A percentile compares a stretch with the other conserved stretches of the same genome.
Conservation (phyloP, 2,113 vertebrate genomes). For the Mixornis gularis region DNA sequence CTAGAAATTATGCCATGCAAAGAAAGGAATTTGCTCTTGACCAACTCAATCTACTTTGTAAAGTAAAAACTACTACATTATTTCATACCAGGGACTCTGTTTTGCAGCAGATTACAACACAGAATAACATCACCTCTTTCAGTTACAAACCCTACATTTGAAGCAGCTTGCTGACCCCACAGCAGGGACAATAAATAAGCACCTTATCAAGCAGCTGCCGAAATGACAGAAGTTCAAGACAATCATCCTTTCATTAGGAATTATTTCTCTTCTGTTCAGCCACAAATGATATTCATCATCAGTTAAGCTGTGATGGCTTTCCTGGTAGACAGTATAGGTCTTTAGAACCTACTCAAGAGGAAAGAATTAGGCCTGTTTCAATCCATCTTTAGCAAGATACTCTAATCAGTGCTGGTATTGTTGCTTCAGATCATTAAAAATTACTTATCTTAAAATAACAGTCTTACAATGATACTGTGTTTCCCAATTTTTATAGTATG, state of each 20-base stretch:
- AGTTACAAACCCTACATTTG: background rate
- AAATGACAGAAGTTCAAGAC: background rate
- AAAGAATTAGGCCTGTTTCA: background rate
- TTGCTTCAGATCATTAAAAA: background rate
- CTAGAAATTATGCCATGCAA: background rate
- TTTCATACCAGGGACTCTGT: background rate
- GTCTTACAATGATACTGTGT: background rate
- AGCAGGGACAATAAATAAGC: background rate
- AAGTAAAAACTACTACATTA: background rate
- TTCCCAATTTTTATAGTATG: background rate
- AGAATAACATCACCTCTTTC: background rate
- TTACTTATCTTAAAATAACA: background rate
- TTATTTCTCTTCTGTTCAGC: background rate
- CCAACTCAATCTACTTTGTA: background rate
- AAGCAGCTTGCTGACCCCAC: background rate
- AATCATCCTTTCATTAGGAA: background rate
- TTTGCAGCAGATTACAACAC: background rate
- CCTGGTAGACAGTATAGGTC: background rate
- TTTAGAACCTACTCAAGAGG: background rate
- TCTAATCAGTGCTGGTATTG: background rate
- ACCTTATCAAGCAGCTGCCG: background rate
- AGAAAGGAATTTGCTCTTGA: background rate
- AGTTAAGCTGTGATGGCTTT: background rate
- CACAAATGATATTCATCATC: background rate
- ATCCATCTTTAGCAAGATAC: background rate